A percentile compares a stretch with the other conserved stretches of the same genome.
phyloP scores from a whole-genome alignment of 2,888 invertebrate species.

The Troides oblongomaculatus region DNA sequence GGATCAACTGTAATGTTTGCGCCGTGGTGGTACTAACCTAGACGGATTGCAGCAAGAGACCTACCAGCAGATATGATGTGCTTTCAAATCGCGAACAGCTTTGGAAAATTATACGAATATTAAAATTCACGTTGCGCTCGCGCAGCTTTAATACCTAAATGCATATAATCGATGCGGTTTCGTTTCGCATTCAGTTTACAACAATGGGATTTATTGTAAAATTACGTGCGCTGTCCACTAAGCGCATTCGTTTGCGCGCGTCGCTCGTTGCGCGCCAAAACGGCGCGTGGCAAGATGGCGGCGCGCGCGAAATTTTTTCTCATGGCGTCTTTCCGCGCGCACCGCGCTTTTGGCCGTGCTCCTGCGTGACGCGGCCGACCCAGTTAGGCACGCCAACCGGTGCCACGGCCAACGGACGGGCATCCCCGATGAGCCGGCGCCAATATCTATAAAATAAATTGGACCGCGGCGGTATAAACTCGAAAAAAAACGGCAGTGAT shows the following conservation, averaged over 20 bases:
- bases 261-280: constrained; percentile 50
- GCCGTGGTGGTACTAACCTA: too few relatives aligned
- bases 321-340: constrained; percentile 70
- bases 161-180: constrained; percentile 64
- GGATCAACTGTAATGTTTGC: too few relatives aligned
- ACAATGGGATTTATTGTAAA: constrained; percentile 75
- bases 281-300: constrained; percentile 69
- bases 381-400: constrained; percentile 76
- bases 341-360: constrained; percentile 75
- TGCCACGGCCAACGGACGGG: constrained; percentile 78
- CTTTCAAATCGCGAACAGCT: constrained; percentile 14
- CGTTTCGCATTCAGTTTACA: constrained; percentile 67
- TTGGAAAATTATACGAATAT: constrained; percentile 46
- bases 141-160: constrained; percentile 68
- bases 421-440: constrained; percentile 77
- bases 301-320: constrained; percentile 55
- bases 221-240: constrained; percentile 67
- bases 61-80: not conserved
- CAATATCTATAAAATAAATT: constrained; percentile 81
- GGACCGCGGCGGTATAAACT: constrained; percentile 63
- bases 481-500: constrained; percentile 69
- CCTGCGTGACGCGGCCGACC: constrained; percentile 74
- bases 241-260: constrained; percentile 52
- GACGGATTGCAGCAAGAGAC: too few relatives aligned
- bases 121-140: constrained; percentile 61